Evolutionary conservation across 2,113 vertebrate genomes (phyloP).

Genomic region (Dromas ardeola): DNA sequence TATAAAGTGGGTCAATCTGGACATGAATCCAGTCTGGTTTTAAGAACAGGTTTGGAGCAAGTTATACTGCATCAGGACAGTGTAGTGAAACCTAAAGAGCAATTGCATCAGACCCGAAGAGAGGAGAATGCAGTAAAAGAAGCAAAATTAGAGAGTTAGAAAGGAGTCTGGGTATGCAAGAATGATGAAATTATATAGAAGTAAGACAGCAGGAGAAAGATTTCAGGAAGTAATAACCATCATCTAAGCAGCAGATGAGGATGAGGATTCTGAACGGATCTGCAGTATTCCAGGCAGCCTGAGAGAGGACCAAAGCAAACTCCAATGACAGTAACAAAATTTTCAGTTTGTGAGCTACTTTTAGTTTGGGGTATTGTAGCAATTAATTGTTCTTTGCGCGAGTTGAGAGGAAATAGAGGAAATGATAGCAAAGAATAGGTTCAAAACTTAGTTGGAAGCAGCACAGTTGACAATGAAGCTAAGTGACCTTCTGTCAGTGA

Average conservation of each 20-base stretch:
- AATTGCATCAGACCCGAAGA: not conserved
- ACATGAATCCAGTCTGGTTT: not conserved
- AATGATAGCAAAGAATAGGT: not conserved
- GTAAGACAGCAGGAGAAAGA: not conserved
- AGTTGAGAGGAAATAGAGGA: not conserved
- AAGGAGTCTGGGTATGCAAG: not conserved
- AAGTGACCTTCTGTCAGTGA: not conserved
- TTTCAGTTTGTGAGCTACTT: not conserved
- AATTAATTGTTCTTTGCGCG: not conserved
- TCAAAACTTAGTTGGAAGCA: not conserved
- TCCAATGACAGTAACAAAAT: not conserved
- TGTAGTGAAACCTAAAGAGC: not conserved
- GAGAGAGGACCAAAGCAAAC: not conserved
- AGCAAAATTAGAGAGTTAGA: not conserved
- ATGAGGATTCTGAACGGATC: not conserved
- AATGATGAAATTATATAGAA: not conserved
- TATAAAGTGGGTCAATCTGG: not conserved
- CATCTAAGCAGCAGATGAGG: not conserved
- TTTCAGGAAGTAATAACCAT: not conserved
- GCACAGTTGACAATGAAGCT: not conserved
- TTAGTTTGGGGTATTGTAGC: not conserved
- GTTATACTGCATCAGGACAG: not conserved
- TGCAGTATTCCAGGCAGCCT: not conserved
- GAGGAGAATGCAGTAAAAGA: not conserved
- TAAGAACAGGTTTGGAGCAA: not conserved